Evolutionary conservation across 2,888 invertebrate genomes (phyloP), one percentile per base, ranked within the genome.

Genomic region (Himalopsyche kuldschensis): DNA sequence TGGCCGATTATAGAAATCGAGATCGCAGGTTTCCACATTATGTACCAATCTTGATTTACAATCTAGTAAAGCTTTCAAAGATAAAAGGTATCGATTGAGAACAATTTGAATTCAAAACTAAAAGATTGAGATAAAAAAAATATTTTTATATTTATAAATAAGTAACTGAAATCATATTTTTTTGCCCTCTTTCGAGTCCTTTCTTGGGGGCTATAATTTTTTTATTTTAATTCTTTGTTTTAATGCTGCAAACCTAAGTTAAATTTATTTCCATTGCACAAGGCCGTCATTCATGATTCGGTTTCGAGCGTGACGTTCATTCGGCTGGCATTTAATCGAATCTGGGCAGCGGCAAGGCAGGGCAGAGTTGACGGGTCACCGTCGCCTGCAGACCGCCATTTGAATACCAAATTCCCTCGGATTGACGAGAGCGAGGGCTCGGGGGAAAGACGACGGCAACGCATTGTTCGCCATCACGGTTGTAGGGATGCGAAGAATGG

Each of bases 401-500:
- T 81, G 81, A 81, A 81, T 81, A 81, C 76, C 81, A 81, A 81
- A 81, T 75, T 47, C 31, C 30, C 76, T 75, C 8, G 55, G 55
- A 55, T n/a, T 20, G 55, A 55, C 55, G 20, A n/a, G 15, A n/a
- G 55, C 20, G 55, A 55, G 55, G 55, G 24, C 20, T n/a, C 55
- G 55, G 46, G 75, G 20, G 47, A 75, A 75, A 81, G 75, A 41
- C 81, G 75, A 46, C 46, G 81, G 20, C n/a, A 5, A 55, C 24
- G 69, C 76, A 81, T 81, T 81, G 76, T 76, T 75, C 35, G 76
- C 76, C 76, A 76, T 81, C 81, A 81, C 81, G 81, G 81, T 47
- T 81, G 81, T 48, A n/a, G 81, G 76, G 31, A 30, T 35, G 30
- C 78, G 27, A 75, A 81, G 81, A 81, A 81, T 81, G 81, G 47